Evolutionary conservation across 2,888 invertebrate species (phyloP), one percentile per base, ranked within the genome.

Genomic region (Patella ulyssiponensis): DNA sequence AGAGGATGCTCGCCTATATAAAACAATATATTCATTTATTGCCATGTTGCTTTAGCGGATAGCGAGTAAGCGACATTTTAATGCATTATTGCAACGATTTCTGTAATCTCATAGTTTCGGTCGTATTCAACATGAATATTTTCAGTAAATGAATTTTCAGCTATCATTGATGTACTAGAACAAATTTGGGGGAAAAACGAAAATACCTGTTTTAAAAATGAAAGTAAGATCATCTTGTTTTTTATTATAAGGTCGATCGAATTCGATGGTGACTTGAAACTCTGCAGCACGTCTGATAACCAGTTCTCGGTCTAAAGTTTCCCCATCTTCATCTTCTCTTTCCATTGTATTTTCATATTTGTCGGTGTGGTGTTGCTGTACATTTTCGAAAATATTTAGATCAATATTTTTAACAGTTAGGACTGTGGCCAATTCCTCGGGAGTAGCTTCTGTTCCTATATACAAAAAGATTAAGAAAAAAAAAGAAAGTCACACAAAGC

Each of bases 241-340:
- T 44, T 64, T 71, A 53, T 81, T 74, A 70, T 73, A 80, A 17
- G 75, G 77, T 56, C 81, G 69, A 74, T 80, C 75, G 56, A 86
- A 81, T 71, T 77, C 80, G 71, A 86, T 17, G 73, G 75, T 75
- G 23, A 83, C 58, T 51, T 76, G 75, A 74, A 86, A 86, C 23
- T 79, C 75, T 64, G 79, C 76, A 15, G 83, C 86, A 56, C 86
- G 75, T 7, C 86, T 69, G 3, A 96, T 93, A 54, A 96, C 93
- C n/a, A 82, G 76, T 58, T 78, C 75, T 9, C 52, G 58, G 15
- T 53, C 20, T 5, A n/a, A 17, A 9, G 3, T 12, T 44, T n/a
- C 17, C 23, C 73, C 78, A 17, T 75, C 69, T 44, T 27, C 69
- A 1, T 53, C 69, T 33, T 56, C 71, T 23, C 69, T 56, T 64